Percentiles rank a stretch among this genome's conserved stretches.
phyloP scores from a whole-genome alignment of 2,113 vertebrate genomes.

The Syngnathus floridae region DNA sequence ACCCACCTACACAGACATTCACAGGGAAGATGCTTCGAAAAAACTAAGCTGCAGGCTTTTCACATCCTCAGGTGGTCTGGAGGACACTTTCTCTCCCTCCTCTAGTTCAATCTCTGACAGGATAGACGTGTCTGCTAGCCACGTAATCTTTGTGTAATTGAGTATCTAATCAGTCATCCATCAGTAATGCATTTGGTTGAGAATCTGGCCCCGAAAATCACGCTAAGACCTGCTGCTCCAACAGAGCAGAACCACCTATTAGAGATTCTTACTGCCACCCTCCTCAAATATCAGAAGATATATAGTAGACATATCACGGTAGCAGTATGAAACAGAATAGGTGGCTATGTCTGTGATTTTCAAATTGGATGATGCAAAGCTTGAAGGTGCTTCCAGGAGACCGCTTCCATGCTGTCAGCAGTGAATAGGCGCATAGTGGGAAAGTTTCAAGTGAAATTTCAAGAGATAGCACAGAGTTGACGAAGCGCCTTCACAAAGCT shows the following conservation, averaged over 20 bases:
- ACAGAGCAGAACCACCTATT: conserved; percentile 34
- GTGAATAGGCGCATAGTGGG: conserved; percentile 2
- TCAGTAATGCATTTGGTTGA: conserved; percentile 73
- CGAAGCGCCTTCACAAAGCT: conserved; percentile 5
- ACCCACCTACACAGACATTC: conserved; percentile 29
- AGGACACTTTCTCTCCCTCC: conserved; percentile 61
- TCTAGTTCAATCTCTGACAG: conserved; percentile 73
- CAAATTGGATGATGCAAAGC: conserved; percentile 13
- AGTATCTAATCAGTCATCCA: conserved; percentile 74
- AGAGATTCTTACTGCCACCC: conserved; percentile 17
- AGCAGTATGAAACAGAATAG: conserved; percentile 6
- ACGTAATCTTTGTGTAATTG: conserved; percentile 75
- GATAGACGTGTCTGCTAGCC: conserved; percentile 55
- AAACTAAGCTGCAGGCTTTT: conserved; percentile 56
- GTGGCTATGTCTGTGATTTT: not conserved
- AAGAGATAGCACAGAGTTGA: conserved; percentile 1
- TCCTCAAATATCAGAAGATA: conserved; percentile 9
- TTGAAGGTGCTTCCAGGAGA: not conserved
- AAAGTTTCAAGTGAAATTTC: conserved; percentile 19
- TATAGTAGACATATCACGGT: not conserved
- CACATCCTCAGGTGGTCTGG: conserved; percentile 51
- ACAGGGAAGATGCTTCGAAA: conserved; percentile 51
- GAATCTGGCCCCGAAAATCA: conserved; percentile 39
- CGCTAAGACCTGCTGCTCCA: conserved; percentile 12
- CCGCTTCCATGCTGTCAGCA: not conserved